phyloP scores from a whole-genome alignment of 2,113 vertebrate species.

The Isichthys henryi region DNA sequence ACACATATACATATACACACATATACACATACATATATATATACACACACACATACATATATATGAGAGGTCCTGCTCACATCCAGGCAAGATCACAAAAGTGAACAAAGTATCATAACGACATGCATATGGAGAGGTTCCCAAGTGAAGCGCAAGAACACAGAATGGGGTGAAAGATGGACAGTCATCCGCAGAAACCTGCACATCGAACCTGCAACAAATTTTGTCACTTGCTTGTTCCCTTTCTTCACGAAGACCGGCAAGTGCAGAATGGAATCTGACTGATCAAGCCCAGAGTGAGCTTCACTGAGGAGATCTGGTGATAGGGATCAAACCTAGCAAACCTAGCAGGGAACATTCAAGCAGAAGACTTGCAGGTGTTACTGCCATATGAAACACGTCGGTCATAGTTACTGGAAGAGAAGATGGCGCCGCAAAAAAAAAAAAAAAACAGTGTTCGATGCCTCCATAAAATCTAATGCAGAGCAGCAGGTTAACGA shows the following conservation, averaged over 20 bases:
- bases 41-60: too few species aligned
- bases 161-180: too few species aligned
- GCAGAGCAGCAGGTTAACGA: background rate
- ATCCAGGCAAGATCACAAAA: too few species aligned
- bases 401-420: background rate
- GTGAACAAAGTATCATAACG: too few species aligned
- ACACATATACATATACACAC: too few species aligned
- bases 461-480: background rate
- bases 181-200: background rate
- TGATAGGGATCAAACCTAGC: background rate
- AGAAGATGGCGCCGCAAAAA: background rate
- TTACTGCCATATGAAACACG: background rate
- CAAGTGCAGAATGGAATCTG: background rate
- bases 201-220: background rate
- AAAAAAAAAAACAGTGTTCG: background rate
- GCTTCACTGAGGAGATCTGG: background rate
- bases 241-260: background rate
- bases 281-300: background rate
- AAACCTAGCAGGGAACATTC: background rate
- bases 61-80: too few species aligned
- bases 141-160: too few species aligned
- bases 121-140: too few species aligned
- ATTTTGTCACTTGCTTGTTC: background rate
- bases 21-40: too few species aligned
- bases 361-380: background rate